Evolutionary conservation across 2,888 invertebrate species (phyloP).

Genomic region (Morinoia aosen): DNA sequence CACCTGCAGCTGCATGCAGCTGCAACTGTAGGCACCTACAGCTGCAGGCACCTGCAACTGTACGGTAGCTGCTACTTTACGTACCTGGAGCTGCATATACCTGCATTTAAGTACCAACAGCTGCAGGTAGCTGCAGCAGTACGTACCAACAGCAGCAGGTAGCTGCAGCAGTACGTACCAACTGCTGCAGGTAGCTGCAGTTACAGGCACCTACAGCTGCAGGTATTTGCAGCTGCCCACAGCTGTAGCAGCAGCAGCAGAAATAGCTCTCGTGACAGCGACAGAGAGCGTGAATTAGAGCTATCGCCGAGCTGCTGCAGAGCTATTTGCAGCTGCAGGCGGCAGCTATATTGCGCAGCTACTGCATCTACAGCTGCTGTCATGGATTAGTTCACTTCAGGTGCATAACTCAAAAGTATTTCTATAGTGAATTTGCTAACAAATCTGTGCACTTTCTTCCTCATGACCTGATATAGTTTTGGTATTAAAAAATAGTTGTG

Average conservation of each 20-base stretch:
- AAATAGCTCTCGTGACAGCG: not conserved
- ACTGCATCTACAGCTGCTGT: not conserved
- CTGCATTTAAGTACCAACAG: not conserved
- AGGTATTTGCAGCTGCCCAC: no score
- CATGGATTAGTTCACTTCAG: not conserved
- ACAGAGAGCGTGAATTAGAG: conserved; percentile 38
- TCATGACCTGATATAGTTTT: no score
- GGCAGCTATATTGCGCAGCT: not conserved
- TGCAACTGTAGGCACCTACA: no score
- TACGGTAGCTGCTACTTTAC: no score
- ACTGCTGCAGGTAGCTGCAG: not conserved
- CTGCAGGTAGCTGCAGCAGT: not conserved
- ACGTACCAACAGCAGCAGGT: not conserved
- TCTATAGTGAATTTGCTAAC: no score
- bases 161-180: not conserved
- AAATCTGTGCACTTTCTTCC: no score
- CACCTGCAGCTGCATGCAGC: no score
- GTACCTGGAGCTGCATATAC: no score
- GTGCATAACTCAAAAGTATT: not conserved
- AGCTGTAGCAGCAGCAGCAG: not conserved
- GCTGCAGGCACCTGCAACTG: no score
- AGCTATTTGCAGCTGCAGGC: conserved; percentile 33
- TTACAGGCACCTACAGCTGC: no score
- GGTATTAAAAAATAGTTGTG: no score
- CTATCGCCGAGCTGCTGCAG: not conserved